These are phyloP conservation scores for Engystomops pustulosus DNA, from an alignment of 2,113 vertebrate genomes.

Conservation along the genomic window DNA sequence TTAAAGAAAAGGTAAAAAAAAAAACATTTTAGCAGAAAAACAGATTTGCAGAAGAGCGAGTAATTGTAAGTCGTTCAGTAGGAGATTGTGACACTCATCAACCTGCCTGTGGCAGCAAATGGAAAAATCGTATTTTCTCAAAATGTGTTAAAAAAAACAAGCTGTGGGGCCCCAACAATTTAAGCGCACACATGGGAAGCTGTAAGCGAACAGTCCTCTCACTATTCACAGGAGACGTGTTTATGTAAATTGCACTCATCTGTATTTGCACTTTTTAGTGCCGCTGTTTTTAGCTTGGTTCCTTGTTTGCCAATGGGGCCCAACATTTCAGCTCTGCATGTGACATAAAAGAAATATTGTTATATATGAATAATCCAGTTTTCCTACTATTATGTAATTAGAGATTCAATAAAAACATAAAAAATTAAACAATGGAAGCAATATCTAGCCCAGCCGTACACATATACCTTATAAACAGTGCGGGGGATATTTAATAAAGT, in stretches of 20 bases:
- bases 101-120: not conserved
- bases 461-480: no score
- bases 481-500: no score
- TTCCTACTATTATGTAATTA: no score
- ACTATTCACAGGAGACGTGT: not conserved
- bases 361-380: no score
- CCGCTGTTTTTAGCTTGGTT: not conserved
- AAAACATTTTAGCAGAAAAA: not conserved
- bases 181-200: not conserved
- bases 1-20: not conserved
- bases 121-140: not conserved
- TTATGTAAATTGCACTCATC: not conserved
- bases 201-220: not conserved
- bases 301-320: slow-evolving; percentile 26
- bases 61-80: not conserved
- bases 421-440: no score
- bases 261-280: slow-evolving; percentile 19
- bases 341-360: not conserved
- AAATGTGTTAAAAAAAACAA: slow-evolving; percentile 30
- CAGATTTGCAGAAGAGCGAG: not conserved
- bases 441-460: no score
- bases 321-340: not conserved
- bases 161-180: not conserved
- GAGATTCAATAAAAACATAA: no score
- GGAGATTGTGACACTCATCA: not conserved